Percentiles rank a stretch among this genome's conserved stretches.
phyloP scores from a whole-genome alignment of 2,888 invertebrate species.

The Lepidonotus clava region DNA sequence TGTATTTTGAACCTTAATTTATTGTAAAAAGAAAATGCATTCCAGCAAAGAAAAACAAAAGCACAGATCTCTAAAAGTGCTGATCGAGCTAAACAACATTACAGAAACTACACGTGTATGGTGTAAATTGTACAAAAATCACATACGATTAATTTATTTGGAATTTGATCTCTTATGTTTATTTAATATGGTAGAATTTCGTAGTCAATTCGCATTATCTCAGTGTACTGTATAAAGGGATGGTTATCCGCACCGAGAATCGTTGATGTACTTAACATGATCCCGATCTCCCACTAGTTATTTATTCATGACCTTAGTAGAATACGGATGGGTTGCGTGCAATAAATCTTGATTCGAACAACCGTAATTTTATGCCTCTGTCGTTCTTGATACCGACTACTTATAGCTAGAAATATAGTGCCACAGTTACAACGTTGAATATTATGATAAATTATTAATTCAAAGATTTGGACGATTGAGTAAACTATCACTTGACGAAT shows the following conservation, averaged over 20 bases:
- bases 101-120: neutral
- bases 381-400: too few relatives aligned
- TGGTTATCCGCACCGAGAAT: neutral
- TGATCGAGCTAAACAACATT: too few relatives aligned
- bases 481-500: too few relatives aligned
- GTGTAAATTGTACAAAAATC: conserved; percentile 34
- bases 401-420: too few relatives aligned
- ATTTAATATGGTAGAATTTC: conserved; percentile 39
- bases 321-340: conserved; percentile 18
- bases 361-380: conserved; percentile 1
- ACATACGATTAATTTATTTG: conserved; percentile 40
- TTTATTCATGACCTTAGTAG: conserved; percentile 30
- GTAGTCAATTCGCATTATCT: neutral
- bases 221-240: neutral
- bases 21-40: conserved; percentile 11
- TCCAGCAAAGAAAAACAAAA: too few relatives aligned
- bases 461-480: too few relatives aligned
- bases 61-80: conserved; percentile 28
- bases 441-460: too few relatives aligned
- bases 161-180: conserved; percentile 38
- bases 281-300: conserved; percentile 30
- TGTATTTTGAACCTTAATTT: too few relatives aligned
- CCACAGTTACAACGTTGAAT: too few relatives aligned
- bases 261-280: conserved; percentile 39
- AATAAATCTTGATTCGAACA: conserved; percentile 26